These are phyloP conservation scores for Rhagonycha lutea DNA, from an alignment of 2,888 invertebrate species.

Conservation along the genomic window DNA sequence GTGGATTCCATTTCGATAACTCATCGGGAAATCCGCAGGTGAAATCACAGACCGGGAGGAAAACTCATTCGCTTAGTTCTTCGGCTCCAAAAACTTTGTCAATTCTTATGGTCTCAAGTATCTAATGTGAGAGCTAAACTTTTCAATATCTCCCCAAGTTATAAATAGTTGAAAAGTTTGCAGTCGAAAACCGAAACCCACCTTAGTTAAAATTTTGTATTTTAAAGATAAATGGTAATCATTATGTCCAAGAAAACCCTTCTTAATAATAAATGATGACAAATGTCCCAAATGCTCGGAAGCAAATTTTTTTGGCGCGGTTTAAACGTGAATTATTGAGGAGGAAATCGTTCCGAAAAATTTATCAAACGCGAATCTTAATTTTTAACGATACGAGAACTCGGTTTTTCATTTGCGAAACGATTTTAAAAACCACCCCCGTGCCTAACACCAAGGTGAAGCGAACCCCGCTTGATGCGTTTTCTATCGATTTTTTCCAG, in stretches of 20 bases:
- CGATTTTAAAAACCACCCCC: background rate
- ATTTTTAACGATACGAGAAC: background rate
- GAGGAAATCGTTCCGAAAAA: background rate
- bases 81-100: background rate
- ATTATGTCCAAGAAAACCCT: background rate
- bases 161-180: background rate
- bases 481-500: background rate
- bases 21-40: background rate
- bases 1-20: background rate
- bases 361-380: background rate
- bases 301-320: background rate
- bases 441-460: background rate
- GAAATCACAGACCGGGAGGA: too few relatives aligned
- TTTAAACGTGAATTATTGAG: background rate
- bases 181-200: background rate
- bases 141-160: background rate
- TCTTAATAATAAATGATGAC: background rate
- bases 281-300: background rate
- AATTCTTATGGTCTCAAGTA: background rate
- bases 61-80: background rate
- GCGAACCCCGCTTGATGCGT: background rate
- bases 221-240: background rate
- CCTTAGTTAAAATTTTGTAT: background rate
- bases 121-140: background rate
- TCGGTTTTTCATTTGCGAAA: background rate